Percentiles rank a stretch among this genome's conserved stretches.
These are phyloP conservation scores for Zaprionus vittiger DNA, from an alignment of 1,140 invertebrate genomes.

Conservation along the genomic window DNA sequence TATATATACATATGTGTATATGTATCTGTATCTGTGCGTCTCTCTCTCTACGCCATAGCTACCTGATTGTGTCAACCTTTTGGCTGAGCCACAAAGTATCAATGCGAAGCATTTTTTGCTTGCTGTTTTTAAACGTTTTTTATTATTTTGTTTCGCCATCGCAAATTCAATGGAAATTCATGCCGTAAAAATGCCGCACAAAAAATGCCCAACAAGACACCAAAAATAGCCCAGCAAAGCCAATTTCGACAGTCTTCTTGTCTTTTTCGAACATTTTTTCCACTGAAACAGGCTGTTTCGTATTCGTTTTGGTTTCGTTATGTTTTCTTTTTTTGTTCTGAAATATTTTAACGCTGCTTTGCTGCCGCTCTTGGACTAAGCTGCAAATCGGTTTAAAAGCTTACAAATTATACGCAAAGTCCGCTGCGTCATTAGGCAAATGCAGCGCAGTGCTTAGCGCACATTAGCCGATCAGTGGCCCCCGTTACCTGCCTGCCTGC, in stretches of 20 bases:
- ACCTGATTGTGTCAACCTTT: conserved; percentile 80
- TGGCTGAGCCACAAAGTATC: conserved; percentile 59
- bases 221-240: conserved; percentile 39
- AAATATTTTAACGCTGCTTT: conserved; percentile 62
- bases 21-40: not conserved
- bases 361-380: conserved; percentile 54
- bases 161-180: conserved; percentile 82
- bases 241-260: conserved; percentile 22
- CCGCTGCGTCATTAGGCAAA: conserved; percentile 76
- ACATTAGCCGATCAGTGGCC: conserved; percentile 45
- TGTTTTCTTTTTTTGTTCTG: conserved; percentile 42
- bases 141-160: conserved; percentile 2
- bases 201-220: conserved; percentile 50
- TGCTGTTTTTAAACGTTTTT: conserved; percentile 27
- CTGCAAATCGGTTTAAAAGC: conserved; percentile 84
- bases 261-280: conserved; percentile 55
- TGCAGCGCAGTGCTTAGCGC: conserved; percentile 66
- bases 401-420: conserved; percentile 82
- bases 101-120: conserved; percentile 38
- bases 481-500: not conserved
- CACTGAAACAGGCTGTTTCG: conserved; percentile 58
- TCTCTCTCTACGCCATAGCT: conserved; percentile 39
- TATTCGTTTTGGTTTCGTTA: conserved; percentile 32
- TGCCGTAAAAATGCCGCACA: conserved; percentile 74
- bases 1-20: conserved; percentile 3